phyloP scores from a whole-genome alignment of 2,113 vertebrate genomes.

The Calidris pygmaea region DNA sequence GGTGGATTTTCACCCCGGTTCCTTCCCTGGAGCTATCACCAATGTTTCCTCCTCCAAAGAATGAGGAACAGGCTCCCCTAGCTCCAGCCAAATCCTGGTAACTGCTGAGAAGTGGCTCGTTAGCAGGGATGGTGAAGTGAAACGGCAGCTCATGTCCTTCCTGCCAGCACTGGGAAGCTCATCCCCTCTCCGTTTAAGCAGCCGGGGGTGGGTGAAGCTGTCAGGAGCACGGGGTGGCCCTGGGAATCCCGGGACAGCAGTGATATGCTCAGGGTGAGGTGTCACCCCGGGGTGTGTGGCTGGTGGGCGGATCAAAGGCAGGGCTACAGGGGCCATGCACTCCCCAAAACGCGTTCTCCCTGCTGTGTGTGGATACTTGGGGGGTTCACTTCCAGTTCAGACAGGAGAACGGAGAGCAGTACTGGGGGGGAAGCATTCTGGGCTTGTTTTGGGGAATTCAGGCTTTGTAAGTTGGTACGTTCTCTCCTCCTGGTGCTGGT shows the following conservation, averaged over 20 bases:
- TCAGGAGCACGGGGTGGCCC: fast-evolving
- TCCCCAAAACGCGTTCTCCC: background rate
- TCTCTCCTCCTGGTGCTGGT: background rate
- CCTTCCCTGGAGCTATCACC: background rate
- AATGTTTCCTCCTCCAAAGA: background rate
- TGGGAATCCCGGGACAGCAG: fast-evolving
- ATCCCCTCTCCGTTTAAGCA: too few relatives aligned
- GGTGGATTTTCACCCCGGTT: fast-evolving
- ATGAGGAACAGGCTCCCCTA: background rate
- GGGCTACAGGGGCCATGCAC: fast-evolving
- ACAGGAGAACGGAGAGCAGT: fast-evolving
- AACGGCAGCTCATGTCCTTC: background rate
- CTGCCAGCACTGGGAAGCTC: fast-evolving
- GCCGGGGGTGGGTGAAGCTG: background rate
- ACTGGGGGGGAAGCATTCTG: fast-evolving
- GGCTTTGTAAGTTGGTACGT: fast-evolving
- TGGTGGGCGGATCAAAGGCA: background rate
- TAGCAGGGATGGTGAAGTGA: background rate
- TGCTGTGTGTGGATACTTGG: fast-evolving
- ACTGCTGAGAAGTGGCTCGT: background rate
- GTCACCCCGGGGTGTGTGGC: background rate
- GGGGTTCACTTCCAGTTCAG: background rate
- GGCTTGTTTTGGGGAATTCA: background rate
- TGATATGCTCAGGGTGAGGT: fast-evolving
- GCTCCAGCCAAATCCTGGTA: background rate